Evolutionary conservation across 1,140 invertebrate species (phyloP), one percentile per base, ranked within the genome.

Genomic region (Scaptodrosophila lebanonensis): DNA sequence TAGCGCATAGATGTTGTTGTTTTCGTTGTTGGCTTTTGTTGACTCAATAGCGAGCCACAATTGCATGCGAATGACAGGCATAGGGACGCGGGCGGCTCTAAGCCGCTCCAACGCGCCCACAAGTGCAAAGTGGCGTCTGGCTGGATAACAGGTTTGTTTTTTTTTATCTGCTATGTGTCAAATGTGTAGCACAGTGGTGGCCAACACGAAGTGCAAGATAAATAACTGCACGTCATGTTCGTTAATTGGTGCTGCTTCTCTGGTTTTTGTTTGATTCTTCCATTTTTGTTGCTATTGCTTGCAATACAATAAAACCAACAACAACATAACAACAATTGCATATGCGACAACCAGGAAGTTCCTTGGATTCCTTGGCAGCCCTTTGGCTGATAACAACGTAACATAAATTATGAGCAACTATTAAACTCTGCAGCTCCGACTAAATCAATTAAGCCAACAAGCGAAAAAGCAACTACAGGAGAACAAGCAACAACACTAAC

Each of bases 391-490:
- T 33, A n/a, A n/a, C n/a, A n/a, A n/a, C n/a, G 8, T 3, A 33
- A 29, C 17, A 72, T 72, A 72, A 79, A 72, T 72, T 64, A 79
- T 68, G 72, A 36, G 63, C 36, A 57, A 65, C 75, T 79, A 72
- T 79, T 72, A 79, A 59, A 65, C 73, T 58, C 45, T 69, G 69
- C 54, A 66, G 69, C 68, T 35, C 44, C 60, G 65, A 66, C 69
- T 82, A 82, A 79, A 79, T 82, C 75, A 79, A 79, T 79, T 79
- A 79, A 69, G 57, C 51, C 69, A 82, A 69, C 68, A 66, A 66
- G 42, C 69, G 18, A 30, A 44, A 43, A 40, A n/a, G n/a, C n/a
- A n/a, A n/a, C n/a, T n/a, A n/a, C 9, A 4, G 12, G 6, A 33
- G 9, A 3, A 4, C 5, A 38, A 54, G 43, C 29, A 58, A 54